Conservation (phyloP, 2,113 vertebrate species). For the Coturnix japonica region DNA sequence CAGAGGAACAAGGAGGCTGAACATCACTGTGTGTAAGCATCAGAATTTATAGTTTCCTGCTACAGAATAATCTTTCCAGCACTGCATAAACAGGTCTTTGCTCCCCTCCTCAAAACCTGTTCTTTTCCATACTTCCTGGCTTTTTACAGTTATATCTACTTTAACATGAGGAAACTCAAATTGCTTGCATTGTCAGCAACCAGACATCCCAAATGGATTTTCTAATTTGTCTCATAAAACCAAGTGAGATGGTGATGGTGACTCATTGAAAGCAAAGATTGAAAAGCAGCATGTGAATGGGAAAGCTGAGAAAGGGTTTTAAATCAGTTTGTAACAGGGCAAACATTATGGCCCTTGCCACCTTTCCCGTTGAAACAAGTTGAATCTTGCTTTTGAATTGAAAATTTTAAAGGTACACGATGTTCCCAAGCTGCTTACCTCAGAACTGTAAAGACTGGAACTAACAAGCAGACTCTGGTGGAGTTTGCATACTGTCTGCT, state of each 20-base stretch:
- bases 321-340: neutral
- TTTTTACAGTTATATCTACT: neutral
- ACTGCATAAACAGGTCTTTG: too few species aligned
- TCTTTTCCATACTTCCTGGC: neutral
- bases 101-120: neutral
- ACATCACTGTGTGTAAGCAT: rapidly evolving
- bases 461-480: neutral
- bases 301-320: neutral
- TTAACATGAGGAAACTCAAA: neutral
- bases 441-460: neutral
- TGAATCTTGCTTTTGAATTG: neutral
- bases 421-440: neutral
- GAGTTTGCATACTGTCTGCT: neutral
- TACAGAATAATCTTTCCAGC: neutral
- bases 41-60: neutral
- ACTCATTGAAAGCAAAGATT: neutral
- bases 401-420: neutral
- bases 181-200: neutral
- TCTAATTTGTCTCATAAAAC: neutral
- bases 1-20: neutral
- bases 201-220: neutral
- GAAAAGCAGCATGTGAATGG: neutral
- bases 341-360: neutral
- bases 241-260: neutral
- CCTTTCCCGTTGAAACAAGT: neutral